Percentiles rank a stretch among this genome's conserved stretches.
These are phyloP conservation scores for Pangasius sanitwongsei DNA, from an alignment of 2,797 vertebrate genomes.

Conservation along the genomic window DNA sequence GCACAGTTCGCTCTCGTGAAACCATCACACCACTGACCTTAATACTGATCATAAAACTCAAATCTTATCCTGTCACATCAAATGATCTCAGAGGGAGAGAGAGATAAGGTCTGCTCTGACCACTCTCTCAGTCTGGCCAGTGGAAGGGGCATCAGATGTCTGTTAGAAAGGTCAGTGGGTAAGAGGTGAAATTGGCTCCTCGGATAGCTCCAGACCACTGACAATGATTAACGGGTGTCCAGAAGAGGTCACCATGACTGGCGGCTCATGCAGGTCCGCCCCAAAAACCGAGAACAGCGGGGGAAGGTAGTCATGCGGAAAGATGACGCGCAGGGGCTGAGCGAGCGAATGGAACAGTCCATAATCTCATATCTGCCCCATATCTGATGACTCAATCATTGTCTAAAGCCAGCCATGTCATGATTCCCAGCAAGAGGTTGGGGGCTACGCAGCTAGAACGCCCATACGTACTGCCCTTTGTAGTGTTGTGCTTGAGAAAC, in stretches of 20 bases:
- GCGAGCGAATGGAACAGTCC: constrained; percentile 35
- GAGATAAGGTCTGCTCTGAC: constrained; percentile 24
- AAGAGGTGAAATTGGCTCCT: constrained; percentile 72
- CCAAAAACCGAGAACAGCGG: not conserved
- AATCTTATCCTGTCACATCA: constrained; percentile 63
- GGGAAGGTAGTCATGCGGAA: constrained; percentile 23
- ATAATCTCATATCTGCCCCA: constrained; percentile 60
- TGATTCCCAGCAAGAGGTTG: not conserved
- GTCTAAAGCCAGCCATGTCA: constrained; percentile 63
- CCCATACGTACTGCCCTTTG: constrained; percentile 75
- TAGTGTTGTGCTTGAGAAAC: constrained; percentile 73
- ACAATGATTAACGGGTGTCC: constrained; percentile 74
- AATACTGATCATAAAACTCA: constrained; percentile 57
- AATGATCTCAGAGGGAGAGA: constrained; percentile 49
- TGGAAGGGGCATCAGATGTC: constrained; percentile 40
- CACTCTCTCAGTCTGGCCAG: not conserved
- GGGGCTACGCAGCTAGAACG: constrained; percentile 28
- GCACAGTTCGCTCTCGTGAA: not conserved
- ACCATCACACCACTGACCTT: constrained; percentile 9
- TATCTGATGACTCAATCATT: constrained; percentile 56
- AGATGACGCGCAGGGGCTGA: constrained; percentile 3
- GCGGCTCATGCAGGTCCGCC: constrained; percentile 18
- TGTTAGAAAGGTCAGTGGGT: constrained; percentile 67
- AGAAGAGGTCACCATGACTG: constrained; percentile 56
- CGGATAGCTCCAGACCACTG: constrained; percentile 66